phyloP scores from a whole-genome alignment of 2,888 invertebrate genomes.

The Cyclophora punctaria region DNA sequence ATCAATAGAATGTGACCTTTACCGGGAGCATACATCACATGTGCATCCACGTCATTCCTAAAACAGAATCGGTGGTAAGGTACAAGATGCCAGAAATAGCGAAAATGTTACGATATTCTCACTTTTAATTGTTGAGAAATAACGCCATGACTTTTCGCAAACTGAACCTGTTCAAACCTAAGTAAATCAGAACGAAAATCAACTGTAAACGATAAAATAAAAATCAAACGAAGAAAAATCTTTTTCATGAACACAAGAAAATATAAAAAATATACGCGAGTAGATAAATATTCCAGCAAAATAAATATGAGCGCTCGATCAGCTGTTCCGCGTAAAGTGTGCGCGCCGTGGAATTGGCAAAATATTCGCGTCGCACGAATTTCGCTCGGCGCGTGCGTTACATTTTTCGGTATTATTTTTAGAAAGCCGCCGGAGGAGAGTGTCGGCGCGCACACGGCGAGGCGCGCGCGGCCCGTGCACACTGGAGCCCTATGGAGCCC shows the following conservation, averaged over 20 bases:
- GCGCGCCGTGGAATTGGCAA: slow-evolving; percentile 44
- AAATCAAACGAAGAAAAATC: background rate
- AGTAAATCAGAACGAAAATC: too few relatives aligned
- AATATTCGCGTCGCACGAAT: slow-evolving; percentile 62
- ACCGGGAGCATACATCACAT: too few relatives aligned
- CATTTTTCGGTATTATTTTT: slow-evolving; percentile 72
- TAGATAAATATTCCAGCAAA: slow-evolving; percentile 9
- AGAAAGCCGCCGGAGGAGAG: slow-evolving; percentile 65
- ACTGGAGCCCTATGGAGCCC: slow-evolving; percentile 66
- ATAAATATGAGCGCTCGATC: slow-evolving; percentile 20
- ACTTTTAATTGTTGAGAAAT: too few relatives aligned
- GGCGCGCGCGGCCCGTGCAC: slow-evolving; percentile 64
- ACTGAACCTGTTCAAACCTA: too few relatives aligned
- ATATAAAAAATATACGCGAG: background rate
- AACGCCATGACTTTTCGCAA: too few relatives aligned
- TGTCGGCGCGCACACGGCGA: slow-evolving; percentile 54
- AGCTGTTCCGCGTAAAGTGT: slow-evolving; percentile 29
- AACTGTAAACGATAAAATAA: too few relatives aligned
- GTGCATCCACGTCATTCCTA: too few relatives aligned
- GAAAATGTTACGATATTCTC: too few relatives aligned
- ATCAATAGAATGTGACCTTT: too few relatives aligned
- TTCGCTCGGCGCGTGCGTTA: slow-evolving; percentile 50
- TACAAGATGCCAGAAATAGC: too few relatives aligned
- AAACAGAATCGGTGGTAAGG: too few relatives aligned
- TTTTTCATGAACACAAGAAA: too few relatives aligned